Percentiles rank a stretch among this genome's conserved stretches.
phyloP scores from a whole-genome alignment of 2,888 invertebrate genomes.

The Nasonovia ribisnigri region DNA sequence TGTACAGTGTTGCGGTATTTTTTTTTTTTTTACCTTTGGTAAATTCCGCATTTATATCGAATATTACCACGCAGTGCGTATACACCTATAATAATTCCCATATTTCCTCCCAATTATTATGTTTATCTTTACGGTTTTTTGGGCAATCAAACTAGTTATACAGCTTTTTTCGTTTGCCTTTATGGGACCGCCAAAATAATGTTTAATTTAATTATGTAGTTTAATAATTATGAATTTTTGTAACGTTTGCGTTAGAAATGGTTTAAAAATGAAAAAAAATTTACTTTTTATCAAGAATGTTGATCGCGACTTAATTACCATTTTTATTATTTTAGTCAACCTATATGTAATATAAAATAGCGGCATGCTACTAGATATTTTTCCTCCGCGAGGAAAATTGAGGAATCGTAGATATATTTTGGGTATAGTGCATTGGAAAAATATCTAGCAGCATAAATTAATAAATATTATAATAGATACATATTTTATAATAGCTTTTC shows the following conservation, averaged over 20 bases:
- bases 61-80: neutral
- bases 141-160: conserved; percentile 41
- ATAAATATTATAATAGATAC: no score
- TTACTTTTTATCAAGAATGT: neutral
- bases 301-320: neutral
- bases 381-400: no score
- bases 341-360: no score
- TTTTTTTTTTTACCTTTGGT: conserved; percentile 25
- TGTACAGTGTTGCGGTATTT: conserved; percentile 7
- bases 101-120: conserved; percentile 12
- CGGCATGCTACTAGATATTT: no score
- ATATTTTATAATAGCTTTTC: no score
- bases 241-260: neutral
- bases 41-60: conserved; percentile 22
- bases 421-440: no score
- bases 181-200: neutral
- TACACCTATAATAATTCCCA: neutral
- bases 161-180: conserved; percentile 36
- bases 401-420: no score
- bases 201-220: neutral
- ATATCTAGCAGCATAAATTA: no score
- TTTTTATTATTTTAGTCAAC: neutral
- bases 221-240: neutral
- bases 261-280: neutral
- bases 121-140: neutral